Evolutionary conservation across 2,888 invertebrate genomes (phyloP), one percentile per base, ranked within the genome.

Genomic region (Gastrophysa polygoni): DNA sequence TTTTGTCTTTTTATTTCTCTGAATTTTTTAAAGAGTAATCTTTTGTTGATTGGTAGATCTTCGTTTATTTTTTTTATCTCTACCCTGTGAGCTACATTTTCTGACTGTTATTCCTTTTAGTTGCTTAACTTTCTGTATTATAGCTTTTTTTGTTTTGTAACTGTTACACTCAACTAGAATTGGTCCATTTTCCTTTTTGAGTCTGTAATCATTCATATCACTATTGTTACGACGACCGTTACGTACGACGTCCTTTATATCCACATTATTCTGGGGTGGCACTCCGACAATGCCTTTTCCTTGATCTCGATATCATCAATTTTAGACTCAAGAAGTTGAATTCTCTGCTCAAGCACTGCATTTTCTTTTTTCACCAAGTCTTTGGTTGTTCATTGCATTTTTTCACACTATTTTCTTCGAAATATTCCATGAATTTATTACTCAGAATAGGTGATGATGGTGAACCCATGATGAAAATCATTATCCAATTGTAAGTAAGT

Each of bases 331-430:
- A 61, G 21, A 14, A n/a, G 11, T 29, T 47, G 38, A 3, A 61
- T 16, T 18, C 49, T 29, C 49, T 49, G 48, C 21, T 57, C 56
- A 1, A 61, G 50, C 7, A 34, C 28, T 7, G 16, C 38, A 18
- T 61, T 61, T 20, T 61, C 61, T 16, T 61, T 56, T 38, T 47
- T 60, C n/a, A n/a, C n/a, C n/a, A n/a, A n/a, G n/a, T n/a, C n/a
- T n/a, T n/a, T n/a, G n/a, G n/a, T n/a, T n/a, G n/a, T n/a, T n/a
- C n/a, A n/a, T n/a, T n/a, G n/a, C n/a, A n/a, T n/a, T n/a, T n/a
- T n/a, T n/a, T n/a, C n/a, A n/a, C n/a, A n/a, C n/a, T n/a, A n/a
- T n/a, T n/a, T n/a, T n/a, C n/a, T n/a, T n/a, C n/a, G n/a, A n/a
- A n/a, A n/a, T n/a, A n/a, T n/a, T n/a, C n/a, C n/a, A n/a, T n/a